Conservation (phyloP, 2,113 vertebrate genomes). For the Scytalopus superciliaris region DNA sequence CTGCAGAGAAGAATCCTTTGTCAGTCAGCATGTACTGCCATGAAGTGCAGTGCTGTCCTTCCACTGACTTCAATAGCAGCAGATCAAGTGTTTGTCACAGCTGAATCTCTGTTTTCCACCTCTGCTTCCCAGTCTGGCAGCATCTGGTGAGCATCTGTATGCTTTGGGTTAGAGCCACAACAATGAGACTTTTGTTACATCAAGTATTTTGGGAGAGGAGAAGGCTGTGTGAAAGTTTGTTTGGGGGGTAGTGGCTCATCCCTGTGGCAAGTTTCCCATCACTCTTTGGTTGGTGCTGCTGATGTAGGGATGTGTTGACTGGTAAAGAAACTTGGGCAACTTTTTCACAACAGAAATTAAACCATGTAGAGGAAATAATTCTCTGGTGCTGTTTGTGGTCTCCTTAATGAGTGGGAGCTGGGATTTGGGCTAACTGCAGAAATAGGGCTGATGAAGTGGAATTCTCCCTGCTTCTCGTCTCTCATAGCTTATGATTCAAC, state of each 20-base stretch:
- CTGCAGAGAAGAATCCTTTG: not conserved
- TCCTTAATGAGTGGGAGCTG: not conserved
- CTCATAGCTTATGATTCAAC: not conserved
- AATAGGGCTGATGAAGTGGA: not conserved
- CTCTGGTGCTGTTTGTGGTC: not conserved
- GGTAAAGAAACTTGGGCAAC: not conserved
- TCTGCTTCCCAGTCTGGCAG: not conserved
- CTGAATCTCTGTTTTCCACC: not conserved
- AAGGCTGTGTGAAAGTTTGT: not conserved
- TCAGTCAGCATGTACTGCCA: not conserved
- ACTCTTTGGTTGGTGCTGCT: not conserved
- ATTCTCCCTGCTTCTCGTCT: not conserved
- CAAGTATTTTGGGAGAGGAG: not conserved
- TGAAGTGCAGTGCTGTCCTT: fast-evolving
- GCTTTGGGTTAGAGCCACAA: not conserved
- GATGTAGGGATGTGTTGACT: not conserved
- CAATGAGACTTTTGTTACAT: not conserved
- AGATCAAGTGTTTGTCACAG: not conserved
- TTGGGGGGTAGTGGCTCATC: not conserved
- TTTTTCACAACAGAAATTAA: not conserved
- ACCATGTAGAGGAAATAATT: not conserved
- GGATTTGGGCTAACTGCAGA: not conserved
- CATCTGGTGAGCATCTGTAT: not conserved
- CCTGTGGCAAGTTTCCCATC: fast-evolving
- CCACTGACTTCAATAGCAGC: not conserved